Conservation (phyloP, 1,140 invertebrate species). For the Arctopsyche grandis region DNA sequence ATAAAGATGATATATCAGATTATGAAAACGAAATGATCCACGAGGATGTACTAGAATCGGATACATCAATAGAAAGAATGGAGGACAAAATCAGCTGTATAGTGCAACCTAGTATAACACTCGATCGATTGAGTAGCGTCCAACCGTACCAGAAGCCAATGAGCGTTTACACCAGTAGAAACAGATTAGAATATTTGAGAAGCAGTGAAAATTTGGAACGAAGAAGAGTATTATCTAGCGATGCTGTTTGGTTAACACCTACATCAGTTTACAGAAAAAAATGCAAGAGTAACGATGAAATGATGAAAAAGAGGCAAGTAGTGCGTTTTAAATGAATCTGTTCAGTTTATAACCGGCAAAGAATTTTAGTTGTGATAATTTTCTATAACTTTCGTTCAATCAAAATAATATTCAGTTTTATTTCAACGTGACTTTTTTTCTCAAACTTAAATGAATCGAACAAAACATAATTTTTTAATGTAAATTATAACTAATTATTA, state of each 20-base stretch:
- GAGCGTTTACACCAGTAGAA: slow-evolving; percentile 35
- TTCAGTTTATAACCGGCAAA: slow-evolving; percentile 2
- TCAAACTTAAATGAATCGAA: slow-evolving; percentile 12
- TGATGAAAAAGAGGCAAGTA: slow-evolving; percentile 53
- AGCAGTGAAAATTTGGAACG: background rate
- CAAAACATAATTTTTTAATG: slow-evolving; percentile 9
- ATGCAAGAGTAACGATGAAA: slow-evolving; percentile 52
- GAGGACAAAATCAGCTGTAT: slow-evolving; percentile 29
- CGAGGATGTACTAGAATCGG: slow-evolving; percentile 10
- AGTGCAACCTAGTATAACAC: slow-evolving; percentile 39
- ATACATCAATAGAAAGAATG: background rate
- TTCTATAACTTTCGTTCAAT: background rate
- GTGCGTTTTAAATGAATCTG: slow-evolving; percentile 48
- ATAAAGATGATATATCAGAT: slow-evolving; percentile 45
- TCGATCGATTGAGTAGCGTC: slow-evolving; percentile 40
- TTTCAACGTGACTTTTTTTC: background rate
- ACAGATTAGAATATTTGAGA: slow-evolving; percentile 35
- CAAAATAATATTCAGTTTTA: background rate
- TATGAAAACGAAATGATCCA: slow-evolving; percentile 39
- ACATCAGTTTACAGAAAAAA: slow-evolving; percentile 32
- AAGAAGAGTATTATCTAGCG: slow-evolving; percentile 49
- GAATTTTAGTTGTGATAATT: background rate
- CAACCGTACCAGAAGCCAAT: slow-evolving; percentile 36
- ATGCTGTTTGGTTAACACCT: slow-evolving; percentile 46
- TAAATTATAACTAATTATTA: slow-evolving; percentile 19